Evolutionary conservation across 2,888 invertebrate genomes (phyloP).

Genomic region (Drosophila bunnanda): DNA sequence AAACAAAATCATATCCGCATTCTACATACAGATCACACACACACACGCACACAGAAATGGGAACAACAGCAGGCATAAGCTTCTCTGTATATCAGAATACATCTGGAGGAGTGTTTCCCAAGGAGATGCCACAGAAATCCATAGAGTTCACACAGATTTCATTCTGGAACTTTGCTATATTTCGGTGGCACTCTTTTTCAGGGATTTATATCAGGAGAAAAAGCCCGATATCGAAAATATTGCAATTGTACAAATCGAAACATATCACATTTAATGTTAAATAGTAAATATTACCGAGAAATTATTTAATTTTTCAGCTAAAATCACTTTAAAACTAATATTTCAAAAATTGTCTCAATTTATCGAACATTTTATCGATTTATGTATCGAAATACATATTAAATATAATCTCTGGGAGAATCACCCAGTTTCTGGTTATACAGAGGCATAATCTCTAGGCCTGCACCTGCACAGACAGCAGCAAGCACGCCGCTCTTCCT

Average conservation of each 20-base stretch:
- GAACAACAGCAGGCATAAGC: slow-evolving; percentile 13
- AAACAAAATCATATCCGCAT: slow-evolving; percentile 15
- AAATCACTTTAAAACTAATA: too few species aligned
- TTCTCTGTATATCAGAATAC: slow-evolving; percentile 4
- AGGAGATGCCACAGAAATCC: not conserved
- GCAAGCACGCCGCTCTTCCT: not conserved
- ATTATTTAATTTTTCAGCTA: too few species aligned
- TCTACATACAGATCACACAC: slow-evolving; percentile 1
- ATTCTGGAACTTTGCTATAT: not conserved
- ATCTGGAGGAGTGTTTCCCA: not conserved
- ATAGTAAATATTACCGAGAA: not conserved
- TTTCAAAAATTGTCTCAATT: too few species aligned
- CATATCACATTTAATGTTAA: not conserved
- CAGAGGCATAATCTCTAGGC: not conserved
- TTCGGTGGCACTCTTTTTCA: not conserved
- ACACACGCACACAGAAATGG: slow-evolving; percentile 1
- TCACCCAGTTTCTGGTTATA: not conserved
- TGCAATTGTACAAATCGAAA: not conserved
- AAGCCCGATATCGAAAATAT: too few species aligned
- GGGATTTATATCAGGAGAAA: too few species aligned
- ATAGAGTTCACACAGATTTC: not conserved
- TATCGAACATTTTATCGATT: too few species aligned
- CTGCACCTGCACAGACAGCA: slow-evolving; percentile 9
- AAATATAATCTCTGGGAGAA: not conserved
- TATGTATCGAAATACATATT: too few species aligned